phyloP scores from a whole-genome alignment of 2,113 vertebrate genomes.

The Nerophis ophidion region DNA sequence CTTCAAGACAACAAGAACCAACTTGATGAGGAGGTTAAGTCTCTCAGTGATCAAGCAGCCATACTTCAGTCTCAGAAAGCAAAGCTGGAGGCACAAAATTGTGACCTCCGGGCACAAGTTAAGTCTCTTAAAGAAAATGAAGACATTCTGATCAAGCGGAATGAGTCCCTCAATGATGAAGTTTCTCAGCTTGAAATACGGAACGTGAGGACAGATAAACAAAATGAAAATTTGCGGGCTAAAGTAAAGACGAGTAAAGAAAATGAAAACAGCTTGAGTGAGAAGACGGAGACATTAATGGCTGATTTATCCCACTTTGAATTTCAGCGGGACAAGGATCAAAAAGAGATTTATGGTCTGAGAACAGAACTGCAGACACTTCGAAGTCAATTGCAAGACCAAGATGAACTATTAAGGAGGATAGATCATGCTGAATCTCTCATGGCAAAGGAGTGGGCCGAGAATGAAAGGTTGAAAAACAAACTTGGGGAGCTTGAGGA shows the following conservation, averaged over 20 bases:
- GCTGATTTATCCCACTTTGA: background rate
- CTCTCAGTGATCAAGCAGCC: background rate
- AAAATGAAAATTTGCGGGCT: background rate
- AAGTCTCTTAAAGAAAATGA: constrained; percentile 4
- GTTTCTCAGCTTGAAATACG: background rate
- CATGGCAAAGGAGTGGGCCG: constrained; percentile 1
- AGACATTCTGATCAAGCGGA: background rate
- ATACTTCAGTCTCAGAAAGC: background rate
- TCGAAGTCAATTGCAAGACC: background rate
- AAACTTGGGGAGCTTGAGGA: background rate
- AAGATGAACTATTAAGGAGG: constrained; percentile 5
- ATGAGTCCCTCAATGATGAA: background rate
- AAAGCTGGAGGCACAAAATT: background rate
- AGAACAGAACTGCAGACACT: background rate
- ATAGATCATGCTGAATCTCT: constrained; percentile 2
- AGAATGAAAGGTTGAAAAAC: background rate
- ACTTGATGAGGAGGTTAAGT: background rate
- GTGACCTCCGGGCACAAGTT: background rate
- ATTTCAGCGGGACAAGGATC: background rate
- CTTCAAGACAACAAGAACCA: constrained; percentile 3
- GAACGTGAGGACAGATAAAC: background rate
- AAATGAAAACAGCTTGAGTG: background rate
- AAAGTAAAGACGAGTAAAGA: background rate
- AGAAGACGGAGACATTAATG: background rate
- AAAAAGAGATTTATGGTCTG: constrained; percentile 2